Percentiles rank a stretch among this genome's conserved stretches.
Evolutionary conservation across 2,888 invertebrate species (phyloP).

Genomic region (Hyppa rectilinea): DNA sequence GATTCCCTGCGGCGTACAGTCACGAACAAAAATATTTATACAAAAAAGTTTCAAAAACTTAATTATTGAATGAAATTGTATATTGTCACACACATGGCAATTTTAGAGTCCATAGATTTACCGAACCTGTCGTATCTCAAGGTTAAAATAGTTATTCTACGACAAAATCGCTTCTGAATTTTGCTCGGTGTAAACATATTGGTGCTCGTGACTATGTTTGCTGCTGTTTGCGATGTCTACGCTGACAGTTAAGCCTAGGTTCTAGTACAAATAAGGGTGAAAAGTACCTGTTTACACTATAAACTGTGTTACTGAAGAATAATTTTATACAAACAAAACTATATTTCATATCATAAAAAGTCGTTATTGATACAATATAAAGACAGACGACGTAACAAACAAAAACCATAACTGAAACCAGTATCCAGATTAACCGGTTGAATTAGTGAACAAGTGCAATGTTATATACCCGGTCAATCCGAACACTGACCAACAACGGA

Average conservation of each 20-base stretch:
- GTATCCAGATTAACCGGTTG: constrained; percentile 38
- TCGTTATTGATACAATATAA: constrained; percentile 22
- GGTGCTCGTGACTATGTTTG: too few relatives aligned
- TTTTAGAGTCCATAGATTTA: too few relatives aligned
- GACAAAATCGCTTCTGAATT: too few relatives aligned
- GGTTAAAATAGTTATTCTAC: too few relatives aligned
- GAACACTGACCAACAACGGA: constrained; percentile 39
- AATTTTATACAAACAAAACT: not conserved
- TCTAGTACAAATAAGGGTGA: not conserved
- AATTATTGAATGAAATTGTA: too few relatives aligned
- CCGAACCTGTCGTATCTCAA: too few relatives aligned
- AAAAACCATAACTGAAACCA: constrained; percentile 30
- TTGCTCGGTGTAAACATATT: not conserved
- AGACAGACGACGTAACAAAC: constrained; percentile 36
- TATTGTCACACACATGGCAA: too few relatives aligned
- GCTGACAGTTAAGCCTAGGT: not conserved
- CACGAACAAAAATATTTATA: too few relatives aligned
- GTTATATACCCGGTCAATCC: constrained; percentile 38
- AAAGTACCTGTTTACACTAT: not conserved
- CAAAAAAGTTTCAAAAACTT: too few relatives aligned
- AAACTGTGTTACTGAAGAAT: not conserved
- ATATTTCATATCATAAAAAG: not conserved
- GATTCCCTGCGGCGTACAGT: too few relatives aligned
- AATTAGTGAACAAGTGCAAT: constrained; percentile 60
- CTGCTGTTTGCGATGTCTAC: too few relatives aligned